These are phyloP conservation scores for Pachyseris speciosa DNA, from an alignment of 64 coral and sea anemone genomes.

Conservation along the genomic window DNA sequence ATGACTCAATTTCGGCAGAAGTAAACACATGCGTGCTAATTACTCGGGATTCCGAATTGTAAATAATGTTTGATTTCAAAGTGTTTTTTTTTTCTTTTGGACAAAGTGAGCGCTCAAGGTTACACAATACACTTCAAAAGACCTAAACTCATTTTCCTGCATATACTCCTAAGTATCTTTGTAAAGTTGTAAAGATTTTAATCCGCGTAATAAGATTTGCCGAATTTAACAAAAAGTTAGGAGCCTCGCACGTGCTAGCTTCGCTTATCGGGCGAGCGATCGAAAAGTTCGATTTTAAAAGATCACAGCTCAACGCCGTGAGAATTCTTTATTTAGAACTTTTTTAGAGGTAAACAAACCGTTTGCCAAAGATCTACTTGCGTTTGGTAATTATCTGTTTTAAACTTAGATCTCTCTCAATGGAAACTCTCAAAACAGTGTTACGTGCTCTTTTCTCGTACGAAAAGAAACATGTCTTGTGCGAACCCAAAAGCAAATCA, in stretches of 20 bases:
- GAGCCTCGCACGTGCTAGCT: slow-evolving; percentile 19
- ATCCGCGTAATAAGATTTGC: neutral
- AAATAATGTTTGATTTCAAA: too few species aligned
- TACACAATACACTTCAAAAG: too few species aligned
- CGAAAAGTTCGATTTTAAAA: neutral
- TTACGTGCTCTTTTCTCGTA: neutral
- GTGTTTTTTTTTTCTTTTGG: too few species aligned
- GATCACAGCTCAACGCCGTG: neutral
- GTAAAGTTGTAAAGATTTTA: too few species aligned
- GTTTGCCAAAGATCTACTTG: neutral
- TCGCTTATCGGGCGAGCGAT: slow-evolving; percentile 24
- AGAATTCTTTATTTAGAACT: too few species aligned
- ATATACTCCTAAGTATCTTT: too few species aligned
- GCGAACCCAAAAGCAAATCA: slow-evolving; percentile 3
- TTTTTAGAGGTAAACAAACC: too few species aligned
- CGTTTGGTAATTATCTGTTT: slow-evolving; percentile 8
- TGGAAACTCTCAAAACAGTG: slow-evolving; percentile 6
- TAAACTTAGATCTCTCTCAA: slow-evolving; percentile 8
- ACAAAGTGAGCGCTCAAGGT: too few species aligned
- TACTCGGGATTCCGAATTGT: too few species aligned
- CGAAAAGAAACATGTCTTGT: slow-evolving; percentile 8
- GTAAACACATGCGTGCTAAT: too few species aligned
- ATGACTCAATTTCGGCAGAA: too few species aligned
- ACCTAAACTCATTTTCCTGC: too few species aligned
- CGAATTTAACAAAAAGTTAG: neutral